phyloP scores from a whole-genome alignment of 2,888 invertebrate genomes.

The Caenorhabditis sp. region DNA sequence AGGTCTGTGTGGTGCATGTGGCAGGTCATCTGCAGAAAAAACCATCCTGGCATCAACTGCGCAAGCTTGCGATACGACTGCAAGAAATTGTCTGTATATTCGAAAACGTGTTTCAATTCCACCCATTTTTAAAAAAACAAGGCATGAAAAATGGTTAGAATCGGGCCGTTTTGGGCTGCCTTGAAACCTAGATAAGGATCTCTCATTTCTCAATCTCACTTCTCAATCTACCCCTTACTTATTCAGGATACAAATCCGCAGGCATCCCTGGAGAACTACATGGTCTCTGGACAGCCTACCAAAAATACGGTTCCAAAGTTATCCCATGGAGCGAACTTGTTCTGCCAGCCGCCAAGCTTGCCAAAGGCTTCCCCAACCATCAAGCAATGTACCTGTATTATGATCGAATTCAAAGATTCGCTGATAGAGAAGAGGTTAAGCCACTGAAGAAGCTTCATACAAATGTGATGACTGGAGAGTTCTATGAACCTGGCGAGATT shows the following conservation, averaged over 20 bases:
- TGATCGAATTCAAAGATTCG: conserved; percentile 24
- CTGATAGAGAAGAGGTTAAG: conserved; percentile 10
- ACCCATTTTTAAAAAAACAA: no score
- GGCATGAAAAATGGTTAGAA: no score
- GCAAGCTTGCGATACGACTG: no score
- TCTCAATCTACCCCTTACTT: no score
- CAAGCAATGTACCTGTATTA: conserved; percentile 20
- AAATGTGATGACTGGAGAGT: conserved; percentile 60
- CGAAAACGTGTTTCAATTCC: no score
- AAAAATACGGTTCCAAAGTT: conserved; percentile 54
- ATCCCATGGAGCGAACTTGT: conserved; percentile 51
- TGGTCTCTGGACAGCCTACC: conserved; percentile 65
- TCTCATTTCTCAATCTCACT: no score
- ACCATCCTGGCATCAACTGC: no score
- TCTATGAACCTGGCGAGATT: conserved; percentile 67
- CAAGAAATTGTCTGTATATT: no score
- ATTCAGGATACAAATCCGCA: conserved; percentile 49
- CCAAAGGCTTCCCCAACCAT: conserved; percentile 40
- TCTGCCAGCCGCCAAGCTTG: conserved; percentile 56
- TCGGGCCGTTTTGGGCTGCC: no score
- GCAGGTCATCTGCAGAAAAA: no score
- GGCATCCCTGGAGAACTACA: conserved; percentile 67
- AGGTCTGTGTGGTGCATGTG: no score
- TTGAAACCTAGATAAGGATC: no score
- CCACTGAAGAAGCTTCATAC: conserved; percentile 50